Conservation (phyloP, 2,797 vertebrate species). For the Psittacula echo region DNA sequence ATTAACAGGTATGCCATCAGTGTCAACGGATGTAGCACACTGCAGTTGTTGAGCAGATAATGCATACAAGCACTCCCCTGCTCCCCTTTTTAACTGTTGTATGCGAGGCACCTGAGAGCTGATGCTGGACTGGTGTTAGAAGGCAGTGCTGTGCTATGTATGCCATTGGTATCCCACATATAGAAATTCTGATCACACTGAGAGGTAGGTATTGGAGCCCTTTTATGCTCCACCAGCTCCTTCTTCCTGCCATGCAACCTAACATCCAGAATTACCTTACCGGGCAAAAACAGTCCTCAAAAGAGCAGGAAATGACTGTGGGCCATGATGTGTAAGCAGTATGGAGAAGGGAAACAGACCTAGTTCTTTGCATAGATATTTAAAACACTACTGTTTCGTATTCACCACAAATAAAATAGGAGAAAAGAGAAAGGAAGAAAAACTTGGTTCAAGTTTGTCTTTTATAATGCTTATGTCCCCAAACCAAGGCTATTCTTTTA, state of each 20-base stretch:
- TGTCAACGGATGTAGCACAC: background rate
- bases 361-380: background rate
- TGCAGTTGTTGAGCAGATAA: background rate
- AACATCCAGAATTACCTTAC: background rate
- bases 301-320: background rate
- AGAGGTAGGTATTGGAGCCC: background rate
- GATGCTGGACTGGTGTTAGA: background rate
- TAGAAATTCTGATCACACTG: background rate
- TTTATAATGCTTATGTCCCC: background rate
- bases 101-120: background rate
- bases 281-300: background rate
- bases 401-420: background rate
- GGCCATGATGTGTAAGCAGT: background rate
- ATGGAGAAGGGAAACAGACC: background rate
- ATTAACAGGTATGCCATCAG: background rate
- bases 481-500: background rate
- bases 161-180: rapidly evolving
- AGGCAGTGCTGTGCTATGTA: background rate
- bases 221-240: background rate
- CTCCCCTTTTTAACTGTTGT: background rate
- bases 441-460: background rate
- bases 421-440: background rate
- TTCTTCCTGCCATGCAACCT: background rate
- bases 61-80: background rate
- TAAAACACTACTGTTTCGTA: background rate